A percentile compares a stretch with the other conserved stretches of the same genome.
These are phyloP conservation scores for Salminus brasiliensis DNA, from an alignment of 2,113 vertebrate species.

Conservation along the genomic window DNA sequence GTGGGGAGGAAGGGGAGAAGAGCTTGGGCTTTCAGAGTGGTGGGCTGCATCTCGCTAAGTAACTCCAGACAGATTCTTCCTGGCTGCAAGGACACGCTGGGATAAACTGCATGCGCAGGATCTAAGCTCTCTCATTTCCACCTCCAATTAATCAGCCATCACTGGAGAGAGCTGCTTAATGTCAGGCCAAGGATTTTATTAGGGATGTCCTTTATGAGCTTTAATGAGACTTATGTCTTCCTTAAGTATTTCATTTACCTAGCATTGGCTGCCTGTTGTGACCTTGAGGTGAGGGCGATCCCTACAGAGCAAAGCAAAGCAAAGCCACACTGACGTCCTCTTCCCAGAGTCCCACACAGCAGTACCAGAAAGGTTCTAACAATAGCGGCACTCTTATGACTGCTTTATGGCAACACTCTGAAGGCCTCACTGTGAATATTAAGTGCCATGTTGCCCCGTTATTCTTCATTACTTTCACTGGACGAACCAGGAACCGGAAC, in stretches of 20 bases:
- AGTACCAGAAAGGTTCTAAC: too few relatives aligned
- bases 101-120: conserved; percentile 74
- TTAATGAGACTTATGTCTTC: conserved; percentile 82
- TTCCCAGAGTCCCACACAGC: conserved; percentile 61
- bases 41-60: conserved; percentile 31
- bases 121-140: conserved; percentile 72
- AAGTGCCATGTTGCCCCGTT: too few relatives aligned
- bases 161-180: conserved; percentile 75
- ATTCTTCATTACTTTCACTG: too few relatives aligned
- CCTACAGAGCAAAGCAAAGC: conserved; percentile 53
- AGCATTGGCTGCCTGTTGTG: conserved; percentile 69
- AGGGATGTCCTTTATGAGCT: conserved; percentile 77
- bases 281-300: conserved; percentile 68
- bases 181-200: conserved; percentile 79
- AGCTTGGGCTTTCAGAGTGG: neutral
- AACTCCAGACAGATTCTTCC: conserved; percentile 63
- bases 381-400: too few relatives aligned
- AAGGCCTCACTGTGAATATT: too few relatives aligned
- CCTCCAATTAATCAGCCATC: conserved; percentile 82
- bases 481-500: too few relatives aligned
- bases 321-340: neutral
- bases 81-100: conserved; percentile 69
- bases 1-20: conserved; percentile 8
- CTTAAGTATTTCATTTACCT: conserved; percentile 78
- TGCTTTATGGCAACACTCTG: too few relatives aligned